Conservation (phyloP, 2,888 invertebrate genomes). For the Acleris cristana region DNA sequence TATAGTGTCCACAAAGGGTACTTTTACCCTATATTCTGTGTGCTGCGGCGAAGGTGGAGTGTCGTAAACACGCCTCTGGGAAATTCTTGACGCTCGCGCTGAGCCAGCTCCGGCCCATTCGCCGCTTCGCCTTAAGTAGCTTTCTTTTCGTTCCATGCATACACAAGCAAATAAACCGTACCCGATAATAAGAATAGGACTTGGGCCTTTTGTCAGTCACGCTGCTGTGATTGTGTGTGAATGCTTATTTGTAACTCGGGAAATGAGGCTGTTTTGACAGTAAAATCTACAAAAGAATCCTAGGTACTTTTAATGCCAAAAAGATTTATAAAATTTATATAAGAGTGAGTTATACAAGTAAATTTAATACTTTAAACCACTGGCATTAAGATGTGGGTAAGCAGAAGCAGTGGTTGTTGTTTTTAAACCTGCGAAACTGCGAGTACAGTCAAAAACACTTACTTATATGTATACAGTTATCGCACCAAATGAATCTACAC, state of each 20-base stretch:
- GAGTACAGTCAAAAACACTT: no score
- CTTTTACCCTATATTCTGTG: conserved; percentile 14
- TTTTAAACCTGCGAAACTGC: no score
- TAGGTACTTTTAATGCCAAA: no score
- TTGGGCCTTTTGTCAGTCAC: conserved; percentile 31
- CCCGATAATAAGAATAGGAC: conserved; percentile 35
- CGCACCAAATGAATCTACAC: no score
- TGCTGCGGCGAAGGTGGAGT: conserved; percentile 50
- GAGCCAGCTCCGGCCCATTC: conserved; percentile 60
- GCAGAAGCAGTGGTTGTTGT: no score
- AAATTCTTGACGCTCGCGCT: conserved; percentile 63
- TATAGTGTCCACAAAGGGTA: no score
- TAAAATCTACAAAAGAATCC: no score
- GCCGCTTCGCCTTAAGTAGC: conserved; percentile 55
- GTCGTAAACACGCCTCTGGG: conserved; percentile 72
- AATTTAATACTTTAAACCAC: no score
- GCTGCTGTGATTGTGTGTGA: conserved; percentile 9
- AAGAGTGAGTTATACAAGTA: no score
- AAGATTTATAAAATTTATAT: no score
- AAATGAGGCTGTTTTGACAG: not conserved
- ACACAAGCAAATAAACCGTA: conserved; percentile 34
- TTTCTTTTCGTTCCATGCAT: conserved; percentile 45
- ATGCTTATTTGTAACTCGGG: conserved; percentile 17
- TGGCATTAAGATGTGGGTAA: no score
- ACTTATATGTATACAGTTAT: no score